phyloP scores from a whole-genome alignment of 2,113 vertebrate genomes.

The Diphyllodes magnificus region DNA sequence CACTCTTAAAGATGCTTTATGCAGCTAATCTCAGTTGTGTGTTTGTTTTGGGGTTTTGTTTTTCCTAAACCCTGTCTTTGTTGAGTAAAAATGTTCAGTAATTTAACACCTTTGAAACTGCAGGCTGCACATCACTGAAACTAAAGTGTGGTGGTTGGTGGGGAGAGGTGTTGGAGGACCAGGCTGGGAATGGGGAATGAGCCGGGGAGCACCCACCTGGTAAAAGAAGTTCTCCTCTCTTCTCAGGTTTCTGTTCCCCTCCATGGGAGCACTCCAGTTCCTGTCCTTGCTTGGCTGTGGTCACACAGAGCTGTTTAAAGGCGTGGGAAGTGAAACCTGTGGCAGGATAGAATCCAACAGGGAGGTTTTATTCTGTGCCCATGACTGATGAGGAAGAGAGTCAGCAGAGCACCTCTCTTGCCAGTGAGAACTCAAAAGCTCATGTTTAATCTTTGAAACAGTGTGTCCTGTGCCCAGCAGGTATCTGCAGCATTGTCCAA shows the following conservation, averaged over 20 bases:
- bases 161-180: not conserved
- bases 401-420: not conserved
- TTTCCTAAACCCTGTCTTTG: not conserved
- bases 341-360: not conserved
- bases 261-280: not conserved
- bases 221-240: not conserved
- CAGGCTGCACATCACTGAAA: not conserved
- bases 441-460: rapidly evolving
- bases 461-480: not conserved
- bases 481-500: not conserved
- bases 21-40: not conserved
- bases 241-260: not conserved
- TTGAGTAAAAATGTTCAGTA: not conserved
- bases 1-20: not conserved
- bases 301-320: not conserved
- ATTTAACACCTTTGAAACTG: not conserved
- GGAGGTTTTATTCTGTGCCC: not conserved
- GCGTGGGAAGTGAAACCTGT: not conserved
- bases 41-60: not conserved
- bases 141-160: not conserved
- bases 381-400: not conserved
- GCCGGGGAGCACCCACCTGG: not conserved
- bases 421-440: not conserved
- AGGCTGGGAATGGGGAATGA: not conserved
- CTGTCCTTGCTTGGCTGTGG: not conserved